Conservation (phyloP, 2,113 vertebrate species). For the Prionailurus viverrinus region DNA sequence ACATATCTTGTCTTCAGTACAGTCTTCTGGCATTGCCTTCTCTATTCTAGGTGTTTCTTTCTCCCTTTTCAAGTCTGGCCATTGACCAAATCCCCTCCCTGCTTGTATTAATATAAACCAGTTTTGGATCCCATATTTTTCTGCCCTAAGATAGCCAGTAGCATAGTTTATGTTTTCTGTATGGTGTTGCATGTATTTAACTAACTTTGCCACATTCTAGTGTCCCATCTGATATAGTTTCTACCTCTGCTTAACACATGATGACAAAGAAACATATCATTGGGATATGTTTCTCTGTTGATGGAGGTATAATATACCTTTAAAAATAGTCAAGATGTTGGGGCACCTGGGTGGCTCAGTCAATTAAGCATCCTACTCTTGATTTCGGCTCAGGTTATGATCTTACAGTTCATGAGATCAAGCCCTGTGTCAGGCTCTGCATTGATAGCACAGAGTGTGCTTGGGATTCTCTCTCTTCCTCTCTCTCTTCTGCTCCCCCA, state of each 20-base stretch:
- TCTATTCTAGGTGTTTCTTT: background rate
- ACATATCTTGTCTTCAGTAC: background rate
- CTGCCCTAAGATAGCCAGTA: background rate
- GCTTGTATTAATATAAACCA: background rate
- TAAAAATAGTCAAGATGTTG: background rate
- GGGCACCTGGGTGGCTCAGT: too few relatives aligned
- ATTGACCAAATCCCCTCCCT: background rate
- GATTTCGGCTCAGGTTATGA: too few relatives aligned
- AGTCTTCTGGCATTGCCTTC: background rate
- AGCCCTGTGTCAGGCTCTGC: too few relatives aligned
- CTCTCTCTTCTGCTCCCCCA: too few relatives aligned
- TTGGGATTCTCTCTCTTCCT: too few relatives aligned
- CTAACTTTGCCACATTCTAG: background rate
- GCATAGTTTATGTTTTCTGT: background rate
- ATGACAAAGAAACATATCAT: background rate
- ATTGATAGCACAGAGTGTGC: too few relatives aligned
- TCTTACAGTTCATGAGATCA: too few relatives aligned
- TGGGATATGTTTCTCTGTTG: background rate
- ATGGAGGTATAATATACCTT: background rate
- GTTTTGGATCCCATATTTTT: background rate
- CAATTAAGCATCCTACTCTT: too few relatives aligned
- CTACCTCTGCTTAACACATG: background rate
- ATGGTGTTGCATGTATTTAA: background rate
- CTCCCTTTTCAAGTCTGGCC: background rate
- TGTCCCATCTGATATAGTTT: background rate